Base-by-base conservation (phyloP, 53 echinoderm and acorn worm species). In the Echinarachnius parma region DNA sequence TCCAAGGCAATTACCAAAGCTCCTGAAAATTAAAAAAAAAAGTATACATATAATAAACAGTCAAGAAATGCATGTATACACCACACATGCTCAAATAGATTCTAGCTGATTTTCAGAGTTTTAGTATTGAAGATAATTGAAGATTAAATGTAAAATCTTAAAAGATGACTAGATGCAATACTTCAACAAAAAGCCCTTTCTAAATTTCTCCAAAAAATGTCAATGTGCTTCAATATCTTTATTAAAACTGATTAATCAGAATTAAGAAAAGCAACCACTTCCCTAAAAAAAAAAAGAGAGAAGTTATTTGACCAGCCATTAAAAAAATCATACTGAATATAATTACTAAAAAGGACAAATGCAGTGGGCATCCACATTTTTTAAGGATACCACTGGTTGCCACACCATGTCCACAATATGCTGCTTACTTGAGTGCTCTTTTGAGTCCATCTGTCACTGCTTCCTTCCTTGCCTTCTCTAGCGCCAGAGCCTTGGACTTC, bases 401-500 rank as follows among this genome's bases (percentile, higher is more conserved):
- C n/a, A n/a, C n/a, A n/a, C n/a, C n/a, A n/a, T n/a, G n/a, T 39
- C 7, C 13, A 39, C 42, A 9, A 39, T n/a, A n/a, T n/a, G n/a
- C n/a, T 13, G 11, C 87, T 80, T 81, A 98, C 98, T 98, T 98
- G 72, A 98, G 86, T 2, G 98, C 91, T 72, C 98, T 88, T 78
- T 98, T 98, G 71, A 98, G 60, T 48, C 98, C 98, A 86, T 98
- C 98, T 10, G 98, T 98, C 10, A 98, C 91, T 21, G 98, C 98
- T 58, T 98, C 98, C 39, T 98, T 98, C n/a, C 91, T 78, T 16
- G 98, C 98, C 30, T 98, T 98, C 80, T 98, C 98, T 25, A 98
- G 37, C 11, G 98, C 88, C 56, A 98, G 66, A 3, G 98, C 98
- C 59, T 98, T 98, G 28, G 98, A 98, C 31, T 87, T 63, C 91